phyloP scores from a whole-genome alignment of 2,113 vertebrate species.

The Pogonocichla stellata region DNA sequence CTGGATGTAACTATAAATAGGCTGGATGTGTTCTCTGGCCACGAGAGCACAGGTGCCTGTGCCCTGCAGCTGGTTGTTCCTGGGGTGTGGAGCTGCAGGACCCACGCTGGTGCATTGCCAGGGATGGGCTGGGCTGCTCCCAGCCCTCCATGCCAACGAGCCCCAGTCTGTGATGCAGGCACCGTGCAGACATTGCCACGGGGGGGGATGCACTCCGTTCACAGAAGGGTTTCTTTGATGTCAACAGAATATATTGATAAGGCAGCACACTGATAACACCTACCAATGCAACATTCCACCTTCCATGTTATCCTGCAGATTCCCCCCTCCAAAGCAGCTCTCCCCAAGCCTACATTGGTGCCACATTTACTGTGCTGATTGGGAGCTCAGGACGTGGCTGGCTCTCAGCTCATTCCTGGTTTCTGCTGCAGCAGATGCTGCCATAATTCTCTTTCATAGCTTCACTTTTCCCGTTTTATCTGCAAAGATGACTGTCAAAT shows the following conservation, averaged over 20 bases:
- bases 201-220: background rate
- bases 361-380: background rate
- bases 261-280: background rate
- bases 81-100: background rate
- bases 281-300: background rate
- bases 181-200: background rate
- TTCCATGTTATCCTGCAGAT: background rate
- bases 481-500: constrained; percentile 57
- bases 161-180: background rate
- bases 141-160: background rate
- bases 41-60: background rate
- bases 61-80: background rate
- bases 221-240: background rate
- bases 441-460: constrained; percentile 70
- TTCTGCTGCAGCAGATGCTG: constrained; percentile 67
- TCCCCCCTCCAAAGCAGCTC: background rate
- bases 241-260: background rate
- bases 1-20: background rate
- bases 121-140: background rate
- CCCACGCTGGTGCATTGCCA: background rate
- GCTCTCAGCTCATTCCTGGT: background rate
- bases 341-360: background rate
- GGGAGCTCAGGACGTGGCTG: background rate
- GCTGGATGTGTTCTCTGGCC: background rate
- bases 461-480: constrained; percentile 63